Percentiles rank a stretch among this genome's conserved stretches.
Conservation (phyloP, 1,140 invertebrate species). For the Bursaphelenchus mucronatus region DNA sequence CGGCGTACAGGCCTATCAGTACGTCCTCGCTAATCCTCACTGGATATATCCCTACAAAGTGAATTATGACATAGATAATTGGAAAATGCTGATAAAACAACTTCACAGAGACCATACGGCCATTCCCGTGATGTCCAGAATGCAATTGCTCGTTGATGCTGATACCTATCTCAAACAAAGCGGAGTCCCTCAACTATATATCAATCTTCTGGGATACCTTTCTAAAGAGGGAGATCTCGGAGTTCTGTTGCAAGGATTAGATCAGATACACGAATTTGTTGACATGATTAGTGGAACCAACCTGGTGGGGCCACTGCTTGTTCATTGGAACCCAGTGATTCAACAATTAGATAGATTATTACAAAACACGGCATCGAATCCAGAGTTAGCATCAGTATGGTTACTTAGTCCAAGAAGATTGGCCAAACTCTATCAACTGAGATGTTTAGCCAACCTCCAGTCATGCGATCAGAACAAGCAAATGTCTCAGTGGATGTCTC, state of each 20-base stretch:
- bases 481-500: constrained; percentile 46
- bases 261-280: constrained; percentile 52
- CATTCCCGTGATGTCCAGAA: constrained; percentile 55
- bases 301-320: constrained; percentile 41
- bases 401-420: constrained; percentile 48
- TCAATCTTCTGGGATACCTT: constrained; percentile 48
- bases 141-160: constrained; percentile 55
- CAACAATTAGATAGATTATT: constrained; percentile 50
- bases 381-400: constrained; percentile 58
- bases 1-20: constrained; percentile 45
- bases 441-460: constrained; percentile 51
- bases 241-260: constrained; percentile 52
- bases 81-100: constrained; percentile 54
- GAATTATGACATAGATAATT: constrained; percentile 57
- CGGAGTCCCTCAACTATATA: constrained; percentile 52
- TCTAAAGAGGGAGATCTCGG: constrained; percentile 51
- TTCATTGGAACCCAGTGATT: constrained; percentile 55
- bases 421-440: constrained; percentile 56
- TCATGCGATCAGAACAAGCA: constrained; percentile 50
- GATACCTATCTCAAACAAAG: constrained; percentile 56
- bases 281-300: constrained; percentile 49
- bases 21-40: constrained; percentile 57
- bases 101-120: constrained; percentile 50
- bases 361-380: constrained; percentile 34
- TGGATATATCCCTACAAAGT: constrained; percentile 56